Evolutionary conservation across 1,140 invertebrate genomes (phyloP), one percentile per base, ranked within the genome.

Genomic region (Cyrtorhinus lividipennis): DNA sequence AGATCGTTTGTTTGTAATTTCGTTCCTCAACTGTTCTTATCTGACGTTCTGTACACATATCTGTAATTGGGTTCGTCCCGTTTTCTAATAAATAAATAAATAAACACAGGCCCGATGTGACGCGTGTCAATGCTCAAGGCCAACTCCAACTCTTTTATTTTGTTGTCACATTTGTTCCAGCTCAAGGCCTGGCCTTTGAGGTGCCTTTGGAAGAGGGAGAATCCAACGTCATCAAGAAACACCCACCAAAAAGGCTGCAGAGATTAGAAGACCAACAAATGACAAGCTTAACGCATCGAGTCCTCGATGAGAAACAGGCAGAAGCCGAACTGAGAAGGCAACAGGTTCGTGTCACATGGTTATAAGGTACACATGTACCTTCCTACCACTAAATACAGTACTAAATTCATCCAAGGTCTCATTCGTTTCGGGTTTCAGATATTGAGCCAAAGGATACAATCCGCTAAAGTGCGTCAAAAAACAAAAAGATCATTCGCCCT

Each of bases 261-360:
- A 74, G 81, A 63, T 68, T 84, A 1, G 73, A 80, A 67, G 78
- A 80, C 56, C 76, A 80, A 58, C 74, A 78, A 24, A 71, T 74
- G 0, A 71, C 75, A 0, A 73, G 76, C 15, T 53, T 80, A 48
- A 81, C 81, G 0, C 71, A 84, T 20, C 76, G 81, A 20, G 75
- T 80, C 27, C 74, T 86, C 20, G 78, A 83, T 66, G 83, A 82
- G 68, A 85, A 84, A 68, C 72, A 84, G 59, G 82, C 80, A n/a
- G 81, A 80, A 63, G 84, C 84, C 12, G 83, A 85, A 68, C 76
- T 78, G 44, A 74, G 83, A 61, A 76, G 83, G 22, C 64, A 66
- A 27, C 69, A 69, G 70, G 70, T 69, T 48, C 22, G 25, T 56
- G 5, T 44, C 20, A 15, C 18, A 22, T n/a, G n/a, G n/a, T n/a